Evolutionary conservation across 2,888 invertebrate genomes (phyloP).

Genomic region (Eupithecia exiguata): DNA sequence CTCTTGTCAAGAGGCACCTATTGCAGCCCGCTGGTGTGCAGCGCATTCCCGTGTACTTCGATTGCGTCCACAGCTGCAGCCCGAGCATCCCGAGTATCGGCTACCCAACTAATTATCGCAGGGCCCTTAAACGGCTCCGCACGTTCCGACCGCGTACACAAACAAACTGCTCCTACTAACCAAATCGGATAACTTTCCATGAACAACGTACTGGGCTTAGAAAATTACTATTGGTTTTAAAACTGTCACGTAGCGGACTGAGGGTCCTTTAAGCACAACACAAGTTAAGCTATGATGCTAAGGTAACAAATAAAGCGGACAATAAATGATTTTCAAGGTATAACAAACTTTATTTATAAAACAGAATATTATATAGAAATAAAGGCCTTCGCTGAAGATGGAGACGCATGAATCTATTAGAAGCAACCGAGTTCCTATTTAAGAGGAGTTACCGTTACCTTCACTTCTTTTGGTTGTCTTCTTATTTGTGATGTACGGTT

Average conservation of each 20-base stretch:
- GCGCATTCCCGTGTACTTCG: neutral
- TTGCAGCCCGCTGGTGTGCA: neutral
- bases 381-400: too few relatives aligned
- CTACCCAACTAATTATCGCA: conserved; percentile 38
- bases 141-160: conserved; percentile 29
- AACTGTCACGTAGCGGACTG: too few relatives aligned
- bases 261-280: too few relatives aligned
- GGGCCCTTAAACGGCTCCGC: conserved; percentile 34
- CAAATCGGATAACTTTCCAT: conserved; percentile 14
- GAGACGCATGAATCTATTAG: too few relatives aligned
- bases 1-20: neutral
- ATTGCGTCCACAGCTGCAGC: neutral
- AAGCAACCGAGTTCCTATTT: too few relatives aligned
- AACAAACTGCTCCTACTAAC: conserved; percentile 12
- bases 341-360: too few relatives aligned
- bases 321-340: too few relatives aligned
- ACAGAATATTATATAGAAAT: too few relatives aligned
- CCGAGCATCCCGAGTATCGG: neutral
- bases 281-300: too few relatives aligned
- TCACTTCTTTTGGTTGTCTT: neutral
- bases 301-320: too few relatives aligned
- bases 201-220: neutral
- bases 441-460: neutral
- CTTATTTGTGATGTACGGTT: neutral
- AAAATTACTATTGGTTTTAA: neutral